A percentile compares a stretch with the other conserved stretches of the same genome.
Evolutionary conservation across 2,797 vertebrate species (phyloP).

Genomic region (Microchirus variegatus): DNA sequence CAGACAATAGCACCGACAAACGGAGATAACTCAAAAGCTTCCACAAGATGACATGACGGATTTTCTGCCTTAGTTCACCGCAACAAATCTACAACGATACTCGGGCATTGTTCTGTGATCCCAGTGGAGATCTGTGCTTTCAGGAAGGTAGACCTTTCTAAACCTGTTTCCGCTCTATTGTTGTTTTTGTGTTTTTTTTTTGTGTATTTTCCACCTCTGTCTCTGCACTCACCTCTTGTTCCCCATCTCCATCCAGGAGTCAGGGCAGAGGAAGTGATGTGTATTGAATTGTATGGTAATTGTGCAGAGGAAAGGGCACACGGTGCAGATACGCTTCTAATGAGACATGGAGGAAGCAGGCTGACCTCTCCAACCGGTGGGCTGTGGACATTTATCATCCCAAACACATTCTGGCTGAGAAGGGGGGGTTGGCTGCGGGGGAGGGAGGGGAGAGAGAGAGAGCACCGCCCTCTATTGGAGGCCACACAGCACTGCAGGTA

Average conservation of each 20-base stretch:
- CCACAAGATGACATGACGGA: slow-evolving; percentile 42
- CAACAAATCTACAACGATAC: slow-evolving; percentile 37
- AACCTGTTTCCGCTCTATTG: slow-evolving; percentile 32
- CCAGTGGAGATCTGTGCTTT: slow-evolving; percentile 31
- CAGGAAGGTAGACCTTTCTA: slow-evolving; percentile 24
- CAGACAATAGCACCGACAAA: slow-evolving; percentile 52
- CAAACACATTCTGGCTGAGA: slow-evolving; percentile 25
- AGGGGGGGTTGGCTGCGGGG: slow-evolving; percentile 9
- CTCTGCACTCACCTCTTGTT: slow-evolving; percentile 29
- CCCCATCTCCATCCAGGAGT: slow-evolving; percentile 9
- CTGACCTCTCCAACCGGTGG: slow-evolving; percentile 49
- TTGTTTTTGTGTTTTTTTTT: slow-evolving; percentile 4
- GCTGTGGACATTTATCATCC: slow-evolving; percentile 65
- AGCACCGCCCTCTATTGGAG: slow-evolving; percentile 70
- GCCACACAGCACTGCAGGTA: slow-evolving; percentile 42
- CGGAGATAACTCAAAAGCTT: slow-evolving; percentile 49
- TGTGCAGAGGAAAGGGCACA: slow-evolving; percentile 47
- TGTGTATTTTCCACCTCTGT: neutral
- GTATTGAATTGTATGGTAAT: slow-evolving; percentile 63
- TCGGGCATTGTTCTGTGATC: slow-evolving; percentile 34
- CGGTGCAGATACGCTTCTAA: slow-evolving; percentile 54
- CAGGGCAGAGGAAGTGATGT: slow-evolving; percentile 29
- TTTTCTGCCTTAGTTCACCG: slow-evolving; percentile 49
- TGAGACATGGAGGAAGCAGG: slow-evolving; percentile 60
- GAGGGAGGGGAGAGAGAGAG: slow-evolving; percentile 13